Base-by-base conservation (phyloP, 1,140 invertebrate genomes). In the Penaeus vannamei region DNA sequence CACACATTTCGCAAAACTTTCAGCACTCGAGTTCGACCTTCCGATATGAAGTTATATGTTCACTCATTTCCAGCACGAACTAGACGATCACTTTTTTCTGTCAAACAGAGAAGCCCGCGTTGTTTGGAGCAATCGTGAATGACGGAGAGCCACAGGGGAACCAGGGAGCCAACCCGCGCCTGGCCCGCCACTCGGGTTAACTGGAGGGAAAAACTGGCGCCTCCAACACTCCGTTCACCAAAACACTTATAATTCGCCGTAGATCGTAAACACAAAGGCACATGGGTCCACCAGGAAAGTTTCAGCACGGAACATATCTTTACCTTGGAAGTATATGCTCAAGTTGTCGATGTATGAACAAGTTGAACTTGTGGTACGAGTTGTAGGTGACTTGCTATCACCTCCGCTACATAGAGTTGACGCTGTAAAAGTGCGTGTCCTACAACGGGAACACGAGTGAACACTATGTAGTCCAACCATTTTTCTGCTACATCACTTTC, bases 351-450 rank as follows among this genome's bases (percentile, higher is more conserved):
- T 90, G 89, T 90, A 86, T 86, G 85, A 86, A 90, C 89, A 90
- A 86, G 89, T 77, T 87, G 89, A 87, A 87, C 85, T 84, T 90
- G 89, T 86, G 85, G 85, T 64, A 84, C 80, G 85, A 84, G 83
- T 86, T 87, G 89, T 90, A 90, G 89, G 89, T 86, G 89, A 90
- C 83, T 90, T 85, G 90, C 85, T 90, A 90, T 90, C 90, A 89
- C 86, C 91, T 90, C 91, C 91, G 91, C 84, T 89, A 90, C 91
- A 90, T 85, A 89, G 89, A 90, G 89, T 90, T 86, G 86, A 85
- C 87, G 66, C 91, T 91, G 91, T 91, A 91, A 91, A 91, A 91
- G 91, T 91, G 91, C 79, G 85, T 91, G 91, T 91, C 91, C 91
- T 90, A 91, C 91, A 91, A 91, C 91, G 69, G 83, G 85, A 90